Evolutionary conservation across 2,113 vertebrate genomes (phyloP).

Genomic region (Crotalus helleri): DNA sequence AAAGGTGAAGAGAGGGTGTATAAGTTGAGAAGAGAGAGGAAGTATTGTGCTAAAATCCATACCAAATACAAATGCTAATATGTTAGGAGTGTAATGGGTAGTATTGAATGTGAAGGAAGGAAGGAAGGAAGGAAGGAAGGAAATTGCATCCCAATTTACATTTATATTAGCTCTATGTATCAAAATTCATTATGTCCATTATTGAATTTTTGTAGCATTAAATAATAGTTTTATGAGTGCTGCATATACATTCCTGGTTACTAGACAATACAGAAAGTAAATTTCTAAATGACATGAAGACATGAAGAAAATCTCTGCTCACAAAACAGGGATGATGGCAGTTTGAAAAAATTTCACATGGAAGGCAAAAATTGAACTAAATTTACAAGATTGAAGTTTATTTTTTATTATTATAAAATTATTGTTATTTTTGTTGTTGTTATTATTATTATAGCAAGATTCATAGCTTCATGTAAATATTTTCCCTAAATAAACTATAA

Average conservation of each 20-base stretch:
- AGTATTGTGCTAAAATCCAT: not conserved
- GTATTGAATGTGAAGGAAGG: not conserved
- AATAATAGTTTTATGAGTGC: not conserved
- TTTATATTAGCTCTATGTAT: not conserved
- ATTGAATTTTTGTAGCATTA: not conserved
- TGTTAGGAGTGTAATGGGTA: not conserved
- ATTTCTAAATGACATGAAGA: not conserved
- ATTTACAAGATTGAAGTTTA: not conserved
- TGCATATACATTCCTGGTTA: not conserved
- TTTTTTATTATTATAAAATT: not conserved
- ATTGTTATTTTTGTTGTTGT: too few species aligned
- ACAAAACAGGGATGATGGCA: not conserved
- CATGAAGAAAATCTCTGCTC: not conserved
- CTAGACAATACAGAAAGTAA: not conserved
- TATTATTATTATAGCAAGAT: not conserved
- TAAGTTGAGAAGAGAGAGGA: too few species aligned
- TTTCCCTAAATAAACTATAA: not conserved
- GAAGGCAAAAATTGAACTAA: not conserved
- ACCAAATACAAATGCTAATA: not conserved
- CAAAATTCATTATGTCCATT: not conserved
- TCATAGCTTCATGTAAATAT: not conserved
- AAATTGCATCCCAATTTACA: not conserved
- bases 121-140: not conserved
- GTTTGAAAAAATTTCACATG: not conserved
- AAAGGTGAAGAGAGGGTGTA: not conserved